These are phyloP conservation scores for Athalia circularis DNA, from an alignment of 2,888 invertebrate species.

Conservation along the genomic window DNA sequence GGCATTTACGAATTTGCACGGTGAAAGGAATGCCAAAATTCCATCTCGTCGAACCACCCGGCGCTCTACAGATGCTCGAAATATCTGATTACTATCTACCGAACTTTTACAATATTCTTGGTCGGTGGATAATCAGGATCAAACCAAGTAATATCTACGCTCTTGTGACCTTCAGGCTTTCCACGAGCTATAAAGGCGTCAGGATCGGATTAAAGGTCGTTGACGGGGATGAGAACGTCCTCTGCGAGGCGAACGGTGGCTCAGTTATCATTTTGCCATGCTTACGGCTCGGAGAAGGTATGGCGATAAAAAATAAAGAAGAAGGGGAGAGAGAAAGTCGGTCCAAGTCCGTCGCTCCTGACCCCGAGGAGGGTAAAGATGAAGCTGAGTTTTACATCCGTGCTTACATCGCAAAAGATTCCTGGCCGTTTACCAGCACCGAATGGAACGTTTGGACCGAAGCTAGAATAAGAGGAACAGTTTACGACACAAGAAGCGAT, in stretches of 20 bases:
- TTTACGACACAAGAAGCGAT: conserved; percentile 15
- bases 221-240: conserved; percentile 27
- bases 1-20: conserved; percentile 59
- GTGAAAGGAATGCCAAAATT: conserved; percentile 58
- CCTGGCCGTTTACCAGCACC: conserved; percentile 71
- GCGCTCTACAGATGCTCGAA: conserved; percentile 51
- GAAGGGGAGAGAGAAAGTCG: neutral
- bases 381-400: conserved; percentile 58
- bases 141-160: neutral
- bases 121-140: conserved; percentile 51
- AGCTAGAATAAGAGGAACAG: conserved; percentile 49
- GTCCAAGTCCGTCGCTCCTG: neutral
- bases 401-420: conserved; percentile 67
- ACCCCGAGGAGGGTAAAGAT: neutral
- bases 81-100: conserved; percentile 58
- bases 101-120: conserved; percentile 53
- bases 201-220: conserved; percentile 51
- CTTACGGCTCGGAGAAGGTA: conserved; percentile 40
- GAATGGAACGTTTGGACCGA: conserved; percentile 71
- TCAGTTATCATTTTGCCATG: conserved; percentile 56
- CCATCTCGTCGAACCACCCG: conserved; percentile 32
- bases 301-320: neutral
- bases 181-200: conserved; percentile 53
- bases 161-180: conserved; percentile 56
- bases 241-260: conserved; percentile 52